phyloP scores from a whole-genome alignment of 2,797 vertebrate species.

The Australoheros facetus region DNA sequence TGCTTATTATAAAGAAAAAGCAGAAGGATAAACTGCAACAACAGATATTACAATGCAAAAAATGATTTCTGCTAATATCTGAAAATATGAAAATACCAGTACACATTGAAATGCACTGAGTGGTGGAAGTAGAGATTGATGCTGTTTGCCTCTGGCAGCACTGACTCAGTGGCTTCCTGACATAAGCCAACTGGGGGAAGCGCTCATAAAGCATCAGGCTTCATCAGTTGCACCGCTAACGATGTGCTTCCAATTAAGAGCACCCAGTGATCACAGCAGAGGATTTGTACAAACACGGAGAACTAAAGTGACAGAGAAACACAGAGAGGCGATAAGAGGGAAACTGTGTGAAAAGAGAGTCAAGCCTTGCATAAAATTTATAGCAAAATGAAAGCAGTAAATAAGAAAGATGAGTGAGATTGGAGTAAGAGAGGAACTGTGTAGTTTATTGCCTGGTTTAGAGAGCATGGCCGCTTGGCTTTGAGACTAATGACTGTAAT shows the following conservation, averaged over 20 bases:
- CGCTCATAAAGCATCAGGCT: constrained; percentile 72
- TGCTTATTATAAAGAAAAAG: background rate
- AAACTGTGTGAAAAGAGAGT: constrained; percentile 45
- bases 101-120: constrained; percentile 21
- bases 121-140: constrained; percentile 42
- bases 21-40: background rate
- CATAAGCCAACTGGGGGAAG: constrained; percentile 59
- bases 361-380: constrained; percentile 68
- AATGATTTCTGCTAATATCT: background rate
- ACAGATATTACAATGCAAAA: background rate
- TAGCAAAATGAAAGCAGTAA: constrained; percentile 68
- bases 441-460: constrained; percentile 77
- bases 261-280: constrained; percentile 75
- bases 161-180: constrained; percentile 56
- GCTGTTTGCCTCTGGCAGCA: constrained; percentile 54
- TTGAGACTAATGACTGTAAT: constrained; percentile 79
- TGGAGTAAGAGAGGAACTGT: constrained; percentile 38
- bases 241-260: constrained; percentile 83
- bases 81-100: background rate
- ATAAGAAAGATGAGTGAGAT: constrained; percentile 74
- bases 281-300: constrained; percentile 71
- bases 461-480: constrained; percentile 74
- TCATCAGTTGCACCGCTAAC: constrained; percentile 73
- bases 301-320: constrained; percentile 52
- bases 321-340: constrained; percentile 48